Percentiles rank a stretch among this genome's conserved stretches.
phyloP scores from a whole-genome alignment of 2,888 invertebrate species.

The Elysia crispata region DNA sequence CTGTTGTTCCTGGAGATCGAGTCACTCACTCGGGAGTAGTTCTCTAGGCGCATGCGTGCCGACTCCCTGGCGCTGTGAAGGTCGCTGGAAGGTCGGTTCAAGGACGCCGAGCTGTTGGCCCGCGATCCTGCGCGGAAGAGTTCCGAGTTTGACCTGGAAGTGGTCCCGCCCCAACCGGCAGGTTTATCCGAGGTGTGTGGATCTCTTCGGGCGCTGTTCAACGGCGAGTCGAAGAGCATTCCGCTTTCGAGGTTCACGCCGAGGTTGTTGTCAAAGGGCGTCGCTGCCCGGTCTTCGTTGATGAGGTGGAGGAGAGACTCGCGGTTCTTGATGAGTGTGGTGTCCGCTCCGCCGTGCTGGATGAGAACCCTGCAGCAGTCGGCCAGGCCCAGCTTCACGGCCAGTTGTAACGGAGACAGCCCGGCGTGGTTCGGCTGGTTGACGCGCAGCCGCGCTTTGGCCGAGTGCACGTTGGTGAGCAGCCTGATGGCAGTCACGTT shows the following conservation, averaged over 20 bases:
- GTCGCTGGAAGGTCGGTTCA: conserved; percentile 33
- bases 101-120: conserved; percentile 29
- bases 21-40: conserved; percentile 11
- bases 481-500: conserved; percentile 60
- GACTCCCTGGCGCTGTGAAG: conserved; percentile 34
- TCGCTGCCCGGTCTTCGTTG: conserved; percentile 37
- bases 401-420: conserved; percentile 60
- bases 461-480: conserved; percentile 57
- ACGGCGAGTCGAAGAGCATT: conserved; percentile 3
- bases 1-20: conserved; percentile 4
- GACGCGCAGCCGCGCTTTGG: conserved; percentile 56
- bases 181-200: neutral
- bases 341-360: conserved; percentile 60
- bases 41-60: conserved; percentile 13
- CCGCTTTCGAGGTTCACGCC: neutral
- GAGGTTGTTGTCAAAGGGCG: conserved; percentile 29
- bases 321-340: conserved; percentile 46
- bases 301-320: conserved; percentile 39
- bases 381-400: conserved; percentile 61
- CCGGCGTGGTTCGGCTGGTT: conserved; percentile 58
- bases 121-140: conserved; percentile 15
- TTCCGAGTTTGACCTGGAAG: conserved; percentile 17
- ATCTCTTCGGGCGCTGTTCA: neutral
- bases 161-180: neutral
- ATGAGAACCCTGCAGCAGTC: conserved; percentile 65